Conservation (phyloP, 1,140 invertebrate genomes). For the Conopomorpha cramerella region DNA sequence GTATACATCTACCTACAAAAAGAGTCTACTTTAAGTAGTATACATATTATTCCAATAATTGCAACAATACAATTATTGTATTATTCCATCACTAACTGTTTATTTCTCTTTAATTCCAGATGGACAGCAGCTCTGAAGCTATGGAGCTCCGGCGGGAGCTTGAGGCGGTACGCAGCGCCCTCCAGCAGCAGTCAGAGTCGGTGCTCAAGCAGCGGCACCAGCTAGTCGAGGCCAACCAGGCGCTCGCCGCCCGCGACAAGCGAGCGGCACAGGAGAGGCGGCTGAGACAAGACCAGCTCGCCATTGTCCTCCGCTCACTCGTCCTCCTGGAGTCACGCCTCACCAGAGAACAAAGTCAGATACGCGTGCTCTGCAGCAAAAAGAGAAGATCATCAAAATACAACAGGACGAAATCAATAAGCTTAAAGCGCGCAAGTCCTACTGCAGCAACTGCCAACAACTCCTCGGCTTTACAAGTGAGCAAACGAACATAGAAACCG, state of each 20-base stretch:
- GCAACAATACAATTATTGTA: too few species aligned
- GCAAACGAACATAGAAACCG: constrained; percentile 59
- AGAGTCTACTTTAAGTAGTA: too few species aligned
- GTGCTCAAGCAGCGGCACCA: constrained; percentile 63
- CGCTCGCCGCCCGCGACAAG: constrained; percentile 65
- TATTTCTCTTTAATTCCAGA: constrained; percentile 57
- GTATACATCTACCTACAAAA: too few species aligned
- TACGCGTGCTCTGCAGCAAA: constrained; percentile 69
- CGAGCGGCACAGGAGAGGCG: constrained; percentile 64
- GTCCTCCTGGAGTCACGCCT: constrained; percentile 73
- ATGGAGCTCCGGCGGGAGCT: constrained; percentile 59
- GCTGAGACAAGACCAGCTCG: constrained; percentile 69
- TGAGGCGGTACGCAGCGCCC: constrained; percentile 65
- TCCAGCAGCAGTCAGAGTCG: constrained; percentile 65
- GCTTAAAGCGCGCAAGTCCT: constrained; percentile 57
- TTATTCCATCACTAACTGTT: constrained; percentile 8
- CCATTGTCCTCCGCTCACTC: constrained; percentile 69
- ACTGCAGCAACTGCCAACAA: constrained; percentile 65
- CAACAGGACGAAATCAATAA: constrained; percentile 72
- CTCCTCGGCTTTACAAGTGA: constrained; percentile 58
- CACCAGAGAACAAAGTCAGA: constrained; percentile 74
- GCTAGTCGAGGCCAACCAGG: constrained; percentile 61
- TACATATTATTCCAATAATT: too few species aligned
- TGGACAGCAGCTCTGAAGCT: constrained; percentile 62
- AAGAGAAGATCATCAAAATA: constrained; percentile 71